Base-by-base conservation (phyloP, 2,888 invertebrate species). In the Ophion ventricosus region DNA sequence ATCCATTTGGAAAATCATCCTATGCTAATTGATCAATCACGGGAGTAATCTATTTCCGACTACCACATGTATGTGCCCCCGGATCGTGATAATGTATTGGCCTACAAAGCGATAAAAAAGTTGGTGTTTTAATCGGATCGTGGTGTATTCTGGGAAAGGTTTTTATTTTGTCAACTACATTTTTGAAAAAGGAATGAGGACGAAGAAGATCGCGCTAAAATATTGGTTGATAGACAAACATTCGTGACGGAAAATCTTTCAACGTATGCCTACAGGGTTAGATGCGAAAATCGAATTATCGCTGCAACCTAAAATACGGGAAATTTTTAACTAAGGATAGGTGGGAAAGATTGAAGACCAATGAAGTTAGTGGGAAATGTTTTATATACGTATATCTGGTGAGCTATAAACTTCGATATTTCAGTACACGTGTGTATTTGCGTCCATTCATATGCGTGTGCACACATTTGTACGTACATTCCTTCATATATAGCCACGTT, bases 401-500 rank as follows among this genome's bases (percentile, higher is more conserved):
- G 17, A 56, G 17, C 23, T 14, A 49, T 63, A 26, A 49, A 70
- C 26, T 11, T 70, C 43, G 20, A 49, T 49, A 7, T 25, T 69
- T 49, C 49, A 49, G 17, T 49, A 49, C 17, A 49, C 14, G 49
- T 49, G 49, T 11, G 14, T 20, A 14, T 56, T 1, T 56, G 56
- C 49, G 23, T 64, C 23, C 66, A 23, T n/a, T 14, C 10, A 67
- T 26, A 29, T 70, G 57, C 35, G n/a, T 59, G 56, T 66, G 49
- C 23, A 69, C 35, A 70, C 40, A 56, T 57, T 59, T 57, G 35
- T 64, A 66, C 63, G 43, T 72, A 54, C 40, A 67, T 26, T 20
- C 4, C 43, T 8, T n/a, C n/a, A n/a, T 25, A 66, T 78, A 64
- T 43, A 78, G 75, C 72, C 72, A 82, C 78, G 82, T 88, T 88